A percentile compares a stretch with the other conserved stretches of the same genome.
phyloP scores from a whole-genome alignment of 2,113 vertebrate species.

The Thryonomys swinderianus region DNA sequence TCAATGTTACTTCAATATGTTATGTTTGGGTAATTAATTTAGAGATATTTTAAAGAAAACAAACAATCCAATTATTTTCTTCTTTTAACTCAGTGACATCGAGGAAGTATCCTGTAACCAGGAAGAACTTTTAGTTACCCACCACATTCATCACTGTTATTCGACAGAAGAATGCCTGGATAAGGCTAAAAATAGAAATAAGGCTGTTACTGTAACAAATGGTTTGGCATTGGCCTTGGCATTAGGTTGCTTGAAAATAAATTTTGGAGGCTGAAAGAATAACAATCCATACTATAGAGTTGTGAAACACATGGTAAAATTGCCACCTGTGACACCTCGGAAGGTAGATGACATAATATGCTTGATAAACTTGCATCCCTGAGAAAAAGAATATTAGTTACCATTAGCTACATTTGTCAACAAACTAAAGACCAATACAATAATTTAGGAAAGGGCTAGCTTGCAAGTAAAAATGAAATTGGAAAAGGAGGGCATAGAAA shows the following conservation, averaged over 20 bases:
- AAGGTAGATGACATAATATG: neutral
- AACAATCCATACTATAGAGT: neutral
- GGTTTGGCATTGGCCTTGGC: neutral
- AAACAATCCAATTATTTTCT: neutral
- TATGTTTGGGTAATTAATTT: constrained; percentile 8
- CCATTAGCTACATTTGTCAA: constrained; percentile 16
- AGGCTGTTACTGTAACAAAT: neutral
- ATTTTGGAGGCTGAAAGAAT: neutral
- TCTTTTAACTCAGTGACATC: neutral
- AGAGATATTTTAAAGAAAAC: constrained; percentile 52
- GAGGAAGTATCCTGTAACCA: neutral
- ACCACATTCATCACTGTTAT: neutral
- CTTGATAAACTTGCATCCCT: neutral
- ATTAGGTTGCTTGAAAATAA: neutral
- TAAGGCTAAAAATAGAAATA: constrained; percentile 4
- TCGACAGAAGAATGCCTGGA: neutral
- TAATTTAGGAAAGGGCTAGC: neutral
- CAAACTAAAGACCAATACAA: neutral
- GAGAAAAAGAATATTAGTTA: constrained; percentile 3
- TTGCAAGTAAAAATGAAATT: constrained; percentile 8
- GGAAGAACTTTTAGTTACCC: neutral
- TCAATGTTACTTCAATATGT: neutral
- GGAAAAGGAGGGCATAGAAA: neutral
- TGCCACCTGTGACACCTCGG: neutral
- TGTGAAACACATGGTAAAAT: constrained; percentile 12